Evolutionary conservation across 2,888 invertebrate genomes (phyloP).

Genomic region (Oasisia sp.): DNA sequence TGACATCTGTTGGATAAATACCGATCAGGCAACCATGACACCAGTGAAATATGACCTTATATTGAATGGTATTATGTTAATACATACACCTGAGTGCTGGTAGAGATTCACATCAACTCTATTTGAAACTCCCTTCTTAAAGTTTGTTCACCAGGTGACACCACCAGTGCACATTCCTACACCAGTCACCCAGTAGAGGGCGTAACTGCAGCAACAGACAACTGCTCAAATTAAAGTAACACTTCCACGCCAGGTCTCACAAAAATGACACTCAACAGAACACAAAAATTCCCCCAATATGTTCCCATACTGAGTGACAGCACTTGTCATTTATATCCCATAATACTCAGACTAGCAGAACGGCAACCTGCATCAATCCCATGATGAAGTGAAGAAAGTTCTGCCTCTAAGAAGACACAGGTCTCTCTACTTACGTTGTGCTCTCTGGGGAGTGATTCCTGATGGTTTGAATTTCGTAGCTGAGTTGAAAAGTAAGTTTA

Average conservation of each 20-base stretch:
- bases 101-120: not conserved
- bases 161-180: not conserved
- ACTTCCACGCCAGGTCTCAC: not conserved
- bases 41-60: not conserved
- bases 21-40: not conserved
- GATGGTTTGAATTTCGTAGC: constrained; percentile 17
- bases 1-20: not conserved
- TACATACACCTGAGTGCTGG: not conserved
- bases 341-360: not conserved
- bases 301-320: not conserved
- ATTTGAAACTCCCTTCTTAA: not conserved
- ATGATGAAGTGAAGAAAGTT: not conserved
- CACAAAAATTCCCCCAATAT: not conserved
- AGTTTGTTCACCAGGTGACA: not conserved
- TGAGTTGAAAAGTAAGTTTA: not conserved
- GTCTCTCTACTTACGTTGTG: not conserved
- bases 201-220: not conserved
- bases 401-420: not conserved
- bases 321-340: not conserved
- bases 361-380: not conserved
- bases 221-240: not conserved
- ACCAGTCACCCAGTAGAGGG: not conserved
- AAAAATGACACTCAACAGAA: not conserved
- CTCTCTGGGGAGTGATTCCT: not conserved
- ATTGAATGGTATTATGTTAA: not conserved